phyloP scores from a whole-genome alignment of 1,140 invertebrate genomes.

The Anadara kagoshimensis region DNA sequence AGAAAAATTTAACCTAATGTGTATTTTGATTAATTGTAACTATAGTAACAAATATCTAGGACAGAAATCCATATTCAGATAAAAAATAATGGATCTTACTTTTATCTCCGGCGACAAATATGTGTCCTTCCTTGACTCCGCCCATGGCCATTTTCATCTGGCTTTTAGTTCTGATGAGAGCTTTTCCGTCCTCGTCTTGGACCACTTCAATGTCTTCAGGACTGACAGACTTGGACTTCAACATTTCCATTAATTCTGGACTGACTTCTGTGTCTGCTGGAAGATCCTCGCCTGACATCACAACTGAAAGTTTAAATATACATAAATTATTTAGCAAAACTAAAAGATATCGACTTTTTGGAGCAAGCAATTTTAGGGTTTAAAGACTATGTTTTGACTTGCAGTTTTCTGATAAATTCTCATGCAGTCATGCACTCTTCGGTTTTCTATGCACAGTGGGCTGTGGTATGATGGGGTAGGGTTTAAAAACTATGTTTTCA shows the following conservation, averaged over 20 bases:
- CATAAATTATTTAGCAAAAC: too few relatives aligned
- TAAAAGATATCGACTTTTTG: too few relatives aligned
- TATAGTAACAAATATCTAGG: too few relatives aligned
- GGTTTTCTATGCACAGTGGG: too few relatives aligned
- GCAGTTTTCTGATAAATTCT: too few relatives aligned
- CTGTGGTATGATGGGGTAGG: too few relatives aligned
- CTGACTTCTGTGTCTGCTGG: constrained; percentile 64
- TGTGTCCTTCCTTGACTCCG: constrained; percentile 62
- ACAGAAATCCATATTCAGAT: neutral
- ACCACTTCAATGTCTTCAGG: constrained; percentile 68
- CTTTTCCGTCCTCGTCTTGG: constrained; percentile 55
- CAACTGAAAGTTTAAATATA: too few relatives aligned
- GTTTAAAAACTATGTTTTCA: constrained; percentile 14
- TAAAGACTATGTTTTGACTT: too few relatives aligned
- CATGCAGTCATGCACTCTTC: too few relatives aligned
- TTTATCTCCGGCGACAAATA: constrained; percentile 51
- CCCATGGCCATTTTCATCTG: constrained; percentile 53
- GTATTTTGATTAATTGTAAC: neutral
- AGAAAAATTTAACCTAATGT: too few relatives aligned
- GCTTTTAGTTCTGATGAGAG: constrained; percentile 52
- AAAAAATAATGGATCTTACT: constrained; percentile 35
- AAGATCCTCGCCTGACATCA: constrained; percentile 12
- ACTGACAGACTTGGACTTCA: constrained; percentile 55
- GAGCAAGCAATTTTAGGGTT: too few relatives aligned
- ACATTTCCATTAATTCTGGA: constrained; percentile 61